Evolutionary conservation across 1,140 invertebrate species (phyloP), one percentile per base, ranked within the genome.

Genomic region (Drosophila novamexicana): DNA sequence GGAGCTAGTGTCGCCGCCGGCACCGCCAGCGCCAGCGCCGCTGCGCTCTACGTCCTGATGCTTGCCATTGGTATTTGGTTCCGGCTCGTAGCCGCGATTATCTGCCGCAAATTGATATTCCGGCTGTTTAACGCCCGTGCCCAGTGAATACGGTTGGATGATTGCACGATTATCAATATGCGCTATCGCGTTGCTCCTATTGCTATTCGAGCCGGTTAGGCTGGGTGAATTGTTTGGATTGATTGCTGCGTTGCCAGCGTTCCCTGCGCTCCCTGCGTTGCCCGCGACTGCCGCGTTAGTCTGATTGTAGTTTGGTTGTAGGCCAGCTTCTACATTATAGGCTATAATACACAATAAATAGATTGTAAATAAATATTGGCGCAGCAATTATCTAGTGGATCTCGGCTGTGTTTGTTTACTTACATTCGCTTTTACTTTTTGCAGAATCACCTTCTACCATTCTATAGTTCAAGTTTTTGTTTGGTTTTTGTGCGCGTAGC

Each of bases 371-470:
- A 44, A 7, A 44, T n/a, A 44, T 14, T 44, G 5, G n/a, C 42
- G 9, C 2, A 8, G 9, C 36, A 37, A 37, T 37, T 44, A 44
- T 16, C n/a, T 44, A 44, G 4, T 14, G 12, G 12, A 14, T 7
- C 6, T 7, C 6, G 14, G n/a, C 29, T 1, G 9, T 3, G 32
- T 0, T 44, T 6, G 2, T 14, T 34, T 78, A 91, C 95, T 95
- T 91, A 95, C 95, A 95, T 94, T 95, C 94, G 94, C 94, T 94
- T 94, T 95, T 94, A 94, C 95, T 95, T 93, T 94, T 94, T 92
- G 94, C 93, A 92, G 94, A 94, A 94, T 95, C 95, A 95, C 94
- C 94, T 95, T 95, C 95, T 96, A 95, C 95, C 95, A 96, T 96
- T 95, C 95, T 96, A 95, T 94, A 93, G 93, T 93, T 94, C 93